Evolutionary conservation across 2,113 vertebrate genomes (phyloP).

Genomic region (Notothenia coriiceps): DNA sequence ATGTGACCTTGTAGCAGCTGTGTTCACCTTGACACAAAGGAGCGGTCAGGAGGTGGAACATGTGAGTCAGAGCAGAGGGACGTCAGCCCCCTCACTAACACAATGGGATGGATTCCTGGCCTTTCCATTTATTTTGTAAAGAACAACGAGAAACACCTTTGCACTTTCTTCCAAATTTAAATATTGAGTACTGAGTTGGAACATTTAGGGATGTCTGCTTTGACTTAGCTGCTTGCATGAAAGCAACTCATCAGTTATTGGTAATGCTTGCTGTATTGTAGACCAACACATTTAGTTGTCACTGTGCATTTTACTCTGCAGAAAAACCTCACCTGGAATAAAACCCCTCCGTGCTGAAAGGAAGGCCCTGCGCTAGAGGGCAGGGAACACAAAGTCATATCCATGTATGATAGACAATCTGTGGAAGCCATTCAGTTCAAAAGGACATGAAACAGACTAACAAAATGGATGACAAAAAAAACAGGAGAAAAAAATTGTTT

Average conservation of each 20-base stretch:
- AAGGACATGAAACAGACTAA: constrained; percentile 60
- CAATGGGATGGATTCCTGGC: background rate
- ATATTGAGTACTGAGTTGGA: background rate
- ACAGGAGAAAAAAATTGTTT: too few species aligned
- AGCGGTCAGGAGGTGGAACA: background rate
- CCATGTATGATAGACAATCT: constrained; percentile 6
- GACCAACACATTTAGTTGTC: too few species aligned
- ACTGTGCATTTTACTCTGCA: too few species aligned
- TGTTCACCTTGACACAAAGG: constrained; percentile 50
- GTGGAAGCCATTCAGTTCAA: constrained; percentile 1
- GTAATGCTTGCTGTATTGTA: too few species aligned
- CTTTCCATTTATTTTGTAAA: too few species aligned
- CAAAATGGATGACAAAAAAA: background rate
- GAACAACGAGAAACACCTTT: too few species aligned
- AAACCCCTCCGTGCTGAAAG: background rate
- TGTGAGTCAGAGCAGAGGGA: constrained; percentile 51
- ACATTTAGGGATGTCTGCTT: background rate
- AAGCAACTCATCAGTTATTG: too few species aligned
- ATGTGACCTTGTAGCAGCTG: constrained; percentile 45
- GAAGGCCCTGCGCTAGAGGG: background rate
- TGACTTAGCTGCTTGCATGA: too few species aligned
- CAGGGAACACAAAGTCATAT: constrained; percentile 2
- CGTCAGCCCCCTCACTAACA: constrained; percentile 19
- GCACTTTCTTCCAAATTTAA: background rate
- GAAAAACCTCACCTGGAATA: background rate